Conservation (phyloP, 2,797 vertebrate species). For the Oophaga sylvatica region DNA sequence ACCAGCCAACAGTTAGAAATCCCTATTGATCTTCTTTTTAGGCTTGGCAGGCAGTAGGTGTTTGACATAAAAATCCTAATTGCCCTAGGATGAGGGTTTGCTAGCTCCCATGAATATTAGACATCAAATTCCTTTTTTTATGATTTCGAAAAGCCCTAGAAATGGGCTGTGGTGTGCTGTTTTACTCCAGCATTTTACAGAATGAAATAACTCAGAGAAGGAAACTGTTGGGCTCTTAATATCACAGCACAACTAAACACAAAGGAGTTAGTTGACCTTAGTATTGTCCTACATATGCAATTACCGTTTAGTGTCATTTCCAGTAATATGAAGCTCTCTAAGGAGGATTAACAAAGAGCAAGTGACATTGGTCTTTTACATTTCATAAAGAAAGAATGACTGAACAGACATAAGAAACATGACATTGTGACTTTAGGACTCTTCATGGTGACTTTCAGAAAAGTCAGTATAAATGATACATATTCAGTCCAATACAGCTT, state of each 20-base stretch:
- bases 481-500: neutral
- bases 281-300: constrained; percentile 62
- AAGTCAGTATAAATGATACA: neutral
- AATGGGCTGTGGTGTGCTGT: neutral
- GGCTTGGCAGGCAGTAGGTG: neutral
- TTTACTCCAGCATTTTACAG: neutral
- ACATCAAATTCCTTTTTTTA: neutral
- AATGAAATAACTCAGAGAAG: constrained; percentile 12
- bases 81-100: neutral
- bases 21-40: neutral
- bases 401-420: constrained; percentile 51
- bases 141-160: neutral
- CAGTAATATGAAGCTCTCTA: constrained; percentile 62
- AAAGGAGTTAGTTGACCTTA: constrained; percentile 60
- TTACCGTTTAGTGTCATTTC: constrained; percentile 62
- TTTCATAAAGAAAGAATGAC: constrained; percentile 54
- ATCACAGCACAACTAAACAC: constrained; percentile 49
- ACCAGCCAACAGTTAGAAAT: too few species aligned
- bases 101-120: neutral
- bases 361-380: constrained; percentile 60
- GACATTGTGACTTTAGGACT: constrained; percentile 40
- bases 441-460: constrained; percentile 49
- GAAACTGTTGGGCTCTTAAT: constrained; percentile 47
- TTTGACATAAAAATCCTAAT: neutral
- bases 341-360: constrained; percentile 60